Base-by-base conservation (phyloP, 64 coral and sea anemone genomes). In the Pocillopora verrucosa region DNA sequence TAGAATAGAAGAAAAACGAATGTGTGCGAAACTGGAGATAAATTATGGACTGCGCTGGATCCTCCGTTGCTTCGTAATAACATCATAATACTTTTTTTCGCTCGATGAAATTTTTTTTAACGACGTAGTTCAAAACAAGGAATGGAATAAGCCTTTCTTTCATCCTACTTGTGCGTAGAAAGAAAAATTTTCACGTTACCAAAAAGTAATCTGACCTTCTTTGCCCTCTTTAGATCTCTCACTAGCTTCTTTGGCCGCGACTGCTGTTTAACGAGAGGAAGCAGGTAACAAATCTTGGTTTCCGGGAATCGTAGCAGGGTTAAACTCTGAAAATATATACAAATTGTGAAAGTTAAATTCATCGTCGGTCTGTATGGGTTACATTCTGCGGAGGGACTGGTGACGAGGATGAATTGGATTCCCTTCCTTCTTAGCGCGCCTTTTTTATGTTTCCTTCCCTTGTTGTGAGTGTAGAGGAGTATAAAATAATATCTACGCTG, bases 231-330 rank as follows among this genome's bases (percentile, higher is more conserved):
- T 22, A 77, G 75, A 77, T 77, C 75, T 77, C 16, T 20, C 1
- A 77, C 56, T 0, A 77, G 75, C 56, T 77, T 77, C 14, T 77
- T 22, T 38, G 75, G 75, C 1, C 4, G 13, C 1, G 75, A 57
- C 20, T 56, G 41, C 16, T 77, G 16, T 19, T 77, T 77, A 11
- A 17, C 16, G 10, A 77, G 75, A 77, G 75, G 75, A 16, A 77
- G 19, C 13, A 77, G 38, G 20, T 57, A 77, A 20, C 75, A 77
- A 77, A 56, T 77, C 36, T 56, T 56, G 15, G 13, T 77, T 37
- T 77, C 75, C 38, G 75, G 75, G 41, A 77, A 51, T 77, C 41
- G 36, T 19, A 77, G 10, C 41, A 77, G 20, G 45, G 75, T 77
- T n/a, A 77, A n/a, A 22, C 56, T 56, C 75, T 77, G 75, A 70